Percentiles rank a stretch among this genome's conserved stretches.
These are phyloP conservation scores for Micrasema longulum DNA, from an alignment of 1,140 invertebrate genomes.

Conservation along the genomic window DNA sequence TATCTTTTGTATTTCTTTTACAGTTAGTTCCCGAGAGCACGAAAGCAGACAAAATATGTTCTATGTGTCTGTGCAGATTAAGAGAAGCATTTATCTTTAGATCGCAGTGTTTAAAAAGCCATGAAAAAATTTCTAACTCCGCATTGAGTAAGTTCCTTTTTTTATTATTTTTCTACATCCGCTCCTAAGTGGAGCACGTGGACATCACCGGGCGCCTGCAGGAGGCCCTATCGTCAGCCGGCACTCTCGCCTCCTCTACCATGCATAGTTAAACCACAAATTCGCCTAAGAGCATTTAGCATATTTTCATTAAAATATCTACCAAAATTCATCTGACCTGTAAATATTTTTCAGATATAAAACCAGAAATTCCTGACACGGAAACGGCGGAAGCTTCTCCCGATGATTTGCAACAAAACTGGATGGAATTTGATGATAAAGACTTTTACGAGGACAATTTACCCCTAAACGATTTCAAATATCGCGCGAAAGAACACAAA, in stretches of 20 bases:
- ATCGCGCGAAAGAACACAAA: not conserved
- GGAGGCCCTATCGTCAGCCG: too few species aligned
- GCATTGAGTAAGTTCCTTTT: conserved; percentile 7
- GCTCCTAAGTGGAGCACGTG: too few species aligned
- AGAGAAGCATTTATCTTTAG: conserved; percentile 35
- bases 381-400: not conserved
- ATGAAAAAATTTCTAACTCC: conserved; percentile 2
- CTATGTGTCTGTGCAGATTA: conserved; percentile 8
- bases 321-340: not conserved
- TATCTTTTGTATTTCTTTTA: too few species aligned
- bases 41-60: conserved; percentile 6
- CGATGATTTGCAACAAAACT: conserved; percentile 9
- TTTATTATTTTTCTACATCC: too few species aligned
- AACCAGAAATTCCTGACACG: conserved; percentile 3
- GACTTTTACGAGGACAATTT: conserved; percentile 35
- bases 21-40: too few species aligned
- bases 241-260: too few species aligned
- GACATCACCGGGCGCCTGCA: too few species aligned
- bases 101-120: conserved; percentile 15
- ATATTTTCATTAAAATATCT: not conserved
- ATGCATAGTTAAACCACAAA: not conserved
- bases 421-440: conserved; percentile 8
- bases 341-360: conserved; percentile 28
- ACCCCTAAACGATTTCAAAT: conserved; percentile 12
- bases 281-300: not conserved